Evolutionary conservation across 2,113 vertebrate genomes (phyloP).

Genomic region (Acrocephalus kingi): DNA sequence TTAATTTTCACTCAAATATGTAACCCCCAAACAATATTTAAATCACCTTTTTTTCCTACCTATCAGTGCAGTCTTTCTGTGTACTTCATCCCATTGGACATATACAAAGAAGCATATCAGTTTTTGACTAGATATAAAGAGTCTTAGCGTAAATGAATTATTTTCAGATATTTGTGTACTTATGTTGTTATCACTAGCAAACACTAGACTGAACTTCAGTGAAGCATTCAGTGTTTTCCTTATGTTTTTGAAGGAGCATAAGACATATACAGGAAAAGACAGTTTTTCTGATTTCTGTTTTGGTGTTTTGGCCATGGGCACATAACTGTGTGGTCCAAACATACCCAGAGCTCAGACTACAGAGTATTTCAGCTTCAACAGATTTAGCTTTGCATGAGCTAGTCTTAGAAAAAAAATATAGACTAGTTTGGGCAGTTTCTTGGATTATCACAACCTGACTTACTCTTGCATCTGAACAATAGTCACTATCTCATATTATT

Average conservation of each 20-base stretch:
- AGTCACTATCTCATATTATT: not conserved
- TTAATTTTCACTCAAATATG: not conserved
- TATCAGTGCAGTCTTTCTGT: not conserved
- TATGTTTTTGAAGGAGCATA: not conserved
- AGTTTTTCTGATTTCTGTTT: not conserved
- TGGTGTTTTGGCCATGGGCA: not conserved
- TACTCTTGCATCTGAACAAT: not conserved
- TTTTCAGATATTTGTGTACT: not conserved
- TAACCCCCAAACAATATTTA: not conserved
- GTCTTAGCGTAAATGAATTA: not conserved
- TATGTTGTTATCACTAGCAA: not conserved
- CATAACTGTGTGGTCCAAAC: not conserved
- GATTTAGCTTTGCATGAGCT: not conserved
- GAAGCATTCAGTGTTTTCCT: not conserved
- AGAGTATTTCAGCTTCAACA: not conserved
- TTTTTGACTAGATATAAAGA: not conserved
- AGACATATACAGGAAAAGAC: not conserved
- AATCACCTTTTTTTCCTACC: not conserved
- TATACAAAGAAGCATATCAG: not conserved
- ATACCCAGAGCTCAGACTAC: not conserved
- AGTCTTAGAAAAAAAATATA: not conserved
- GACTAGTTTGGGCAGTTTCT: not conserved
- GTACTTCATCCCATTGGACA: not conserved
- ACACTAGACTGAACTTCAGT: not conserved
- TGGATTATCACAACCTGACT: not conserved